Base-by-base conservation (phyloP, 1,140 invertebrate genomes). In the Steinernema feltiae region DNA sequence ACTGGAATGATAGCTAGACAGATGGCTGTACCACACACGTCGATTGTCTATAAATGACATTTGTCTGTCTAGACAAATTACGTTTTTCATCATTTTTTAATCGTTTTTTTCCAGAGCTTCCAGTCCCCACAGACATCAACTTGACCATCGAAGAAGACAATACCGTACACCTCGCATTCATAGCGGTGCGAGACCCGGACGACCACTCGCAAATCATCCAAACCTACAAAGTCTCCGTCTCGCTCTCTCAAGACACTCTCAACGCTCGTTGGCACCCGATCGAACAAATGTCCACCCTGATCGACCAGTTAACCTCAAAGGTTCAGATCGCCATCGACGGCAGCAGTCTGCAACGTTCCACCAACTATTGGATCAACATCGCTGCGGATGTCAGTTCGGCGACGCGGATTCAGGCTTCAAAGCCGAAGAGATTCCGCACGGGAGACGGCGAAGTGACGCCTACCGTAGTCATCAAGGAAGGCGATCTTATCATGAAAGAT, bases 201-300 rank as follows among this genome's bases (percentile, higher is more conserved):
- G 53, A 63, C 53, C 53, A 63, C 24, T 63, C 53, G 3, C 53
- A 63, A 21, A 63, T 63, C 24, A 63, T 63, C 24, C 53, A 63
- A 27, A 27, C 7, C 53, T 63, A 63, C 53, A 63, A 63, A 21
- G 53, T 27, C 24, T 12, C 53, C 12, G 24, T 63, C 3, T 63
- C 53, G 3, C 7, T 21, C 24, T 63, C 53, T 7, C 7, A 63
- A 63, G 53, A 63, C 53, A 63, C 53, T 21, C 53, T 63, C 12
- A 63, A 63, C 53, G 53, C 53, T 27, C 53, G 53, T n/a, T 63
- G 53, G 53, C 53, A 63, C 53, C 53, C 53, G 15, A 3, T 63
- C 3, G 53, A 63, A 27, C 53, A 63, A 21, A 63, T 63, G 15
- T 63, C 53, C 53, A 63, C 53, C 15, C 15, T 63, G 24, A 63